Percentiles rank a stretch among this genome's conserved stretches.
phyloP scores from a whole-genome alignment of 2,797 vertebrate species.

The Catamblyrhynchus diadema region DNA sequence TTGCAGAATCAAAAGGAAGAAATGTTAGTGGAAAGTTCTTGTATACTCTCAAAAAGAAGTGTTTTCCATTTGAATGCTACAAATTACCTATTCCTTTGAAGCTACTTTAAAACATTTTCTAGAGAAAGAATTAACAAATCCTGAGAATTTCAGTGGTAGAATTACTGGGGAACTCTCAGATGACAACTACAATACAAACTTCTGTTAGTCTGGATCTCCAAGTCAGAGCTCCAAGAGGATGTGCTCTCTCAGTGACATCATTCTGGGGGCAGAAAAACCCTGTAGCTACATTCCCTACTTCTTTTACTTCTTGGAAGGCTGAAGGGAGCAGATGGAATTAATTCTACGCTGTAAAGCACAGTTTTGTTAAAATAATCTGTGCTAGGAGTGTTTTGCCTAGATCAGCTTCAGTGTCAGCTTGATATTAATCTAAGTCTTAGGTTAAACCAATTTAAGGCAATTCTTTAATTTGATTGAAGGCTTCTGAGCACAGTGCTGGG shows the following conservation, averaged over 20 bases:
- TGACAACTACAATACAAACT: background rate
- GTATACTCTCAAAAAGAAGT: background rate
- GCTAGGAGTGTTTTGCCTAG: background rate
- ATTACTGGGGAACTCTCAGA: background rate
- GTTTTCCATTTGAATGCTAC: constrained; percentile 2
- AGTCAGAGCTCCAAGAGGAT: background rate
- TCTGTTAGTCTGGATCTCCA: background rate
- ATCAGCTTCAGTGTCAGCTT: background rate
- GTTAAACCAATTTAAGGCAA: background rate
- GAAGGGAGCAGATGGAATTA: background rate
- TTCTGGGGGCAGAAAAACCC: background rate
- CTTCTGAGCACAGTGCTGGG: background rate
- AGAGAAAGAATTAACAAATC: background rate
- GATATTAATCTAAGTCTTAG: background rate
- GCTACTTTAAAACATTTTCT: background rate
- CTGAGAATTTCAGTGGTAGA: background rate
- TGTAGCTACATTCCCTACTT: background rate
- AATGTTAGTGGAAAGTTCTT: background rate
- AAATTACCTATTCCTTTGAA: background rate
- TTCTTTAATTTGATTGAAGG: background rate
- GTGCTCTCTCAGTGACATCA: background rate
- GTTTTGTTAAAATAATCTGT: background rate
- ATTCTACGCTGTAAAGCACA: background rate
- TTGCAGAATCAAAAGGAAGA: background rate
- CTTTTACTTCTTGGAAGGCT: background rate